Conservation (phyloP, 2,888 invertebrate genomes). For the Acleris cristana region DNA sequence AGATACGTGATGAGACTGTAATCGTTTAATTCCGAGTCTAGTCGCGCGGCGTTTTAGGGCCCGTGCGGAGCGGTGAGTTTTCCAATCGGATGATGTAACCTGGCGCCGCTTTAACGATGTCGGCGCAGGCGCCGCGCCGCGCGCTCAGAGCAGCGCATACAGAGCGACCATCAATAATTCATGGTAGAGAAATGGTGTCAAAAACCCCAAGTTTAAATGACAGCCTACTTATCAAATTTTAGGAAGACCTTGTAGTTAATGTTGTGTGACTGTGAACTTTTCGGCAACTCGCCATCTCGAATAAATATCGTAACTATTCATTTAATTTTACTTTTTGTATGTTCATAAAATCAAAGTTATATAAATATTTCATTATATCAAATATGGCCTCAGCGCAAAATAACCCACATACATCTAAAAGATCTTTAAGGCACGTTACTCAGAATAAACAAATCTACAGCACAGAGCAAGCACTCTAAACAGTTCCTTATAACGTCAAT, state of each 20-base stretch:
- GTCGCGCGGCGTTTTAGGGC: slow-evolving; percentile 64
- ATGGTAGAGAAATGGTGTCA: slow-evolving; percentile 44
- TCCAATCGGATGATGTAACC: slow-evolving; percentile 77
- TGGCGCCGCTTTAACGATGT: slow-evolving; percentile 70
- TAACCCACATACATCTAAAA: too few relatives aligned
- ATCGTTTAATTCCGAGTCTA: slow-evolving; percentile 61
- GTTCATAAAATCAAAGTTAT: background rate
- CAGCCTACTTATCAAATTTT: slow-evolving; percentile 25
- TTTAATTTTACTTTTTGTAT: background rate
- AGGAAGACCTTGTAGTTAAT: slow-evolving; percentile 24
- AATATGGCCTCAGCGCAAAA: too few relatives aligned
- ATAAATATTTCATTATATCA: too few relatives aligned
- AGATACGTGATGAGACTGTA: slow-evolving; percentile 65
- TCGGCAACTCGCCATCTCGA: slow-evolving; percentile 20
- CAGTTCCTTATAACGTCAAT: background rate
- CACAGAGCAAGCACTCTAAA: too few relatives aligned
- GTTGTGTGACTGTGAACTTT: slow-evolving; percentile 11
- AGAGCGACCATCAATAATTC: slow-evolving; percentile 50
- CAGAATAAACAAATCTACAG: slow-evolving; percentile 2
- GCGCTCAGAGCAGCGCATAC: slow-evolving; percentile 40
- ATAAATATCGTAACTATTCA: background rate
- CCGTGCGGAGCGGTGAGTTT: slow-evolving; percentile 67
- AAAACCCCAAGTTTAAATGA: slow-evolving; percentile 40
- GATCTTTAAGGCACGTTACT: background rate
- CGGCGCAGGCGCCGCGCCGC: slow-evolving; percentile 31